These are phyloP conservation scores for Cotesia typhae DNA, from an alignment of 1,140 invertebrate species.

Conservation along the genomic window DNA sequence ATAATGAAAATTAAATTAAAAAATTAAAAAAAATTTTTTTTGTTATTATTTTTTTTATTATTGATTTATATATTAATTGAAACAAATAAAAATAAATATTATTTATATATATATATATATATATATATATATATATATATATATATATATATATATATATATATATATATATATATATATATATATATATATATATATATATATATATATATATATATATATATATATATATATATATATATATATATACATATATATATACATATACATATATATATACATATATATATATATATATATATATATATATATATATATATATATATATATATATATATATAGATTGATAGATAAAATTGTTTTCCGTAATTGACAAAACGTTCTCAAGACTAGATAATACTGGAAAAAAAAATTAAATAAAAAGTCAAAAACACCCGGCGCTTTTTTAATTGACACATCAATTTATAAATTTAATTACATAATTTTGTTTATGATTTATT, in stretches of 20 bases:
- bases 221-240: no score
- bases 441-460: neutral
- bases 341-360: conserved; percentile 26
- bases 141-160: neutral
- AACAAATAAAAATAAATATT: no score
- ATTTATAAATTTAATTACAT: neutral
- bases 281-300: no score
- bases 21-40: neutral
- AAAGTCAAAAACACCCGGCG: conserved; percentile 54
- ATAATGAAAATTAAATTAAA: conserved; percentile 25
- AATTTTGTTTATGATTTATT: neutral
- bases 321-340: neutral
- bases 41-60: conserved; percentile 25
- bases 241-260: no score
- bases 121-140: neutral
- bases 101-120: no score
- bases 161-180: neutral
- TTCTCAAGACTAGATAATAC: conserved; percentile 66
- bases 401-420: conserved; percentile 60
- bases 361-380: conserved; percentile 57
- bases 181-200: neutral
- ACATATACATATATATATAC: neutral
- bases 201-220: no score
- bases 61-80: neutral
- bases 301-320: neutral